Percentiles rank a stretch among this genome's conserved stretches.
phyloP scores from a whole-genome alignment of 2,113 vertebrate genomes.

The Tragelaphus scriptus region DNA sequence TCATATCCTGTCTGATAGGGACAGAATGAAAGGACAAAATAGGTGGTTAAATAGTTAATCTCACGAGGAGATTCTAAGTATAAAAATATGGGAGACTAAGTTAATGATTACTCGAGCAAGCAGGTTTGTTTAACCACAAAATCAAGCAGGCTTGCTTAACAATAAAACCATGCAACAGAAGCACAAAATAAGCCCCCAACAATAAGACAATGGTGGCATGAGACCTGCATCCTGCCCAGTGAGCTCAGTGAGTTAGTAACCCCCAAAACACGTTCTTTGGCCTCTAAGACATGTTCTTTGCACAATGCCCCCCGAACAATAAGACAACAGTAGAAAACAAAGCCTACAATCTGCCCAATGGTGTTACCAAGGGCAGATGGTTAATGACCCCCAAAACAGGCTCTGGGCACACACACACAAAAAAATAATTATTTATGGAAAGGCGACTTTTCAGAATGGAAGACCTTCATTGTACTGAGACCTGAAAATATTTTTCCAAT shows the following conservation, averaged over 20 bases:
- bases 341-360: neutral
- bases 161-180: neutral
- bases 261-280: neutral
- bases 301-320: neutral
- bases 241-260: neutral
- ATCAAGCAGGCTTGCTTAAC: neutral
- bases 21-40: neutral
- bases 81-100: neutral
- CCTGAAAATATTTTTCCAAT: neutral
- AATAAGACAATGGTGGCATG: neutral
- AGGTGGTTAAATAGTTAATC: neutral
- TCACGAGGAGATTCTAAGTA: neutral
- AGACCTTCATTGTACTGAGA: neutral
- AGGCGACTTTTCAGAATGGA: neutral
- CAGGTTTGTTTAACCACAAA: neutral
- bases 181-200: neutral
- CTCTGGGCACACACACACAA: neutral
- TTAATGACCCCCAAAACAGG: neutral
- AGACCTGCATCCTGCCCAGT: neutral
- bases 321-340: neutral
- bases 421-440: neutral
- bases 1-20: neutral
- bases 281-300: neutral
- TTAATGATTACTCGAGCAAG: neutral
- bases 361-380: neutral